phyloP scores from a whole-genome alignment of 1,140 invertebrate genomes.

The Acromyrmex charruanus region DNA sequence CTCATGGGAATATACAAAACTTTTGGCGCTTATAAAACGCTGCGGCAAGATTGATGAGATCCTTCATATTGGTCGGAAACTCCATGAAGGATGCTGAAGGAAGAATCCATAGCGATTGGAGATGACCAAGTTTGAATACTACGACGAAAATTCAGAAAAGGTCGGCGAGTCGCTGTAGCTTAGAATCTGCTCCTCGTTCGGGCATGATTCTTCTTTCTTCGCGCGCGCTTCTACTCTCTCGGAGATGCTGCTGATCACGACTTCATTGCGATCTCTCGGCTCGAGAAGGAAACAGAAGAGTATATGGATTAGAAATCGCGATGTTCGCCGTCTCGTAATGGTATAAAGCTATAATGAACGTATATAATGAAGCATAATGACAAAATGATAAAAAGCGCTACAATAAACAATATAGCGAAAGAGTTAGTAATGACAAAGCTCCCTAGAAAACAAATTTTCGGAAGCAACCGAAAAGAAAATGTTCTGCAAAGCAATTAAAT shows the following conservation, averaged over 20 bases:
- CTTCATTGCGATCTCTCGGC: conserved; percentile 66
- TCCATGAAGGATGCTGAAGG: background rate
- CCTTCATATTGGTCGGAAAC: conserved; percentile 12
- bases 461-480: background rate
- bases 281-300: conserved; percentile 58
- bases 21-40: conserved; percentile 39
- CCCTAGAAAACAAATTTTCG: background rate
- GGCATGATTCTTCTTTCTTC: conserved; percentile 23
- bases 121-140: conserved; percentile 43
- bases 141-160: conserved; percentile 76
- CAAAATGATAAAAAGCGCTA: background rate
- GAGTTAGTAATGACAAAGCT: background rate
- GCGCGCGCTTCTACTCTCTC: conserved; percentile 63
- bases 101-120: background rate
- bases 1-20: conserved; percentile 39
- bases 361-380: background rate
- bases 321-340: background rate
- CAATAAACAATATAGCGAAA: background rate
- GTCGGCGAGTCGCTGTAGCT: conserved; percentile 74
- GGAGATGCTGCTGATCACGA: conserved; percentile 72
- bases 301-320: background rate
- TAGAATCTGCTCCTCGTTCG: conserved; percentile 67
- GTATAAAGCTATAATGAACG: background rate
- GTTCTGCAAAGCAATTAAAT: background rate
- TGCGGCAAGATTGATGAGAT: conserved; percentile 7